Evolutionary conservation across 2,113 vertebrate genomes (phyloP).

Genomic region (Seriola dumerili): DNA sequence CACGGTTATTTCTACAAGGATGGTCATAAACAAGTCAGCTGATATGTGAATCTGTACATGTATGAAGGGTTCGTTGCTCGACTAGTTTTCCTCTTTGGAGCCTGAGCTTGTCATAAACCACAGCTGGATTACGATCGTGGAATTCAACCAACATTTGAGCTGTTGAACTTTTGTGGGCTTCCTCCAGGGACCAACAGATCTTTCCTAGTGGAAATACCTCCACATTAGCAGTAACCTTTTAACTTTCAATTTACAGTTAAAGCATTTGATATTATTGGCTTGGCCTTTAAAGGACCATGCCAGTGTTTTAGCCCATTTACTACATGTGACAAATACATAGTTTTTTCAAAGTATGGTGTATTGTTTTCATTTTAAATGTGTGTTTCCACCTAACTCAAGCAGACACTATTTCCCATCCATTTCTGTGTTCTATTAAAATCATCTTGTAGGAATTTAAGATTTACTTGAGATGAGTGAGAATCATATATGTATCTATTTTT

Average conservation of each 20-base stretch:
- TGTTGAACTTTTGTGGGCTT: background rate
- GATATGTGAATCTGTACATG: background rate
- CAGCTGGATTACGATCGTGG: conserved; percentile 28
- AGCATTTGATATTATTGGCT: conserved; percentile 8
- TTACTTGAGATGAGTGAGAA: background rate
- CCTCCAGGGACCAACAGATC: background rate
- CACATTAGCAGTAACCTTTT: background rate
- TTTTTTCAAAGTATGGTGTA: background rate
- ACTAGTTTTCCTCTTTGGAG: background rate
- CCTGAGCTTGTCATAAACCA: conserved; percentile 26
- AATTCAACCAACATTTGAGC: background rate
- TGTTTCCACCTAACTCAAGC: background rate
- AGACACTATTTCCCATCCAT: background rate
- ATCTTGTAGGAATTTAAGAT: background rate
- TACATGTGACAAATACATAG: background rate
- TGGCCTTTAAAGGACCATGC: background rate
- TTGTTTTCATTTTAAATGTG: background rate
- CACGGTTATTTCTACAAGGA: background rate
- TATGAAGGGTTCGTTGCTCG: background rate
- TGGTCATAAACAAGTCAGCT: background rate
- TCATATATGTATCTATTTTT: background rate
- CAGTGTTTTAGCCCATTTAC: background rate
- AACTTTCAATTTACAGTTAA: conserved; percentile 16
- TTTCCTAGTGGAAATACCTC: conserved; percentile 2
- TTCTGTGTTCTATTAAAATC: background rate